Evolutionary conservation across 1,140 invertebrate species (phyloP), one percentile per base, ranked within the genome.

Genomic region (Berghia stephanieae): DNA sequence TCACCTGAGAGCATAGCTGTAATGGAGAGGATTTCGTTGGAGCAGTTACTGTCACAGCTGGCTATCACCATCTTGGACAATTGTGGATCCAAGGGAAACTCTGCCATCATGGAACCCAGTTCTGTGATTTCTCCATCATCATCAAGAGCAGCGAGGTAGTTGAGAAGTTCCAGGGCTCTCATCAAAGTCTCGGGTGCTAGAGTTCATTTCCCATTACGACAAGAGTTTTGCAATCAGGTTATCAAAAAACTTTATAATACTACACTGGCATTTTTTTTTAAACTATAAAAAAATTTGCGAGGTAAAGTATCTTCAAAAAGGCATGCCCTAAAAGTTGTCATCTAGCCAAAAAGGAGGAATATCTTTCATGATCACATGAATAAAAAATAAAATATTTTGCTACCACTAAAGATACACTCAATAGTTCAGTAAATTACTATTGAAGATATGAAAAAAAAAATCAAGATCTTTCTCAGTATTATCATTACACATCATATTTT

Each of bases 1-100:
- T n/a, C 93, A 98, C 97, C 96, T 93, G 97, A 99, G 82, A 99
- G 91, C 98, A 99, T 99, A 72, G 98, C 97, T 24, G 97, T 98
- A 85, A 99, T 98, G 83, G 97, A 99, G 31, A 99, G 93, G 83
- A 99, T 98, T 91, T 99, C 98, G 91, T 99, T 99, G 80, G 98
- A 99, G 88, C 98, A 99, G 90, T 97, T 98, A 89, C 97, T 96
- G 90, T 99, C 97, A 82, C 92, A 92, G 78, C 95, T 96, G 44
- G 97, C 95, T 79, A 99, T 99, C 38, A 99, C 91, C 96, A 99
- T 98, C 91, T 99, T 99, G 0, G 98, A 97, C 24, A 99, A 91
- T 88, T 99, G 98, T 2, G 98, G 98, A 92, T 99, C 98, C 6
- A 99, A 90, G 0, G 98, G 98, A 86, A 99, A 99, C 91, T 99